A percentile compares a stretch with the other conserved stretches of the same genome.
These are phyloP conservation scores for Scelioninae gen. 1 DNA, from an alignment of 2,888 invertebrate genomes.

Conservation along the genomic window DNA sequence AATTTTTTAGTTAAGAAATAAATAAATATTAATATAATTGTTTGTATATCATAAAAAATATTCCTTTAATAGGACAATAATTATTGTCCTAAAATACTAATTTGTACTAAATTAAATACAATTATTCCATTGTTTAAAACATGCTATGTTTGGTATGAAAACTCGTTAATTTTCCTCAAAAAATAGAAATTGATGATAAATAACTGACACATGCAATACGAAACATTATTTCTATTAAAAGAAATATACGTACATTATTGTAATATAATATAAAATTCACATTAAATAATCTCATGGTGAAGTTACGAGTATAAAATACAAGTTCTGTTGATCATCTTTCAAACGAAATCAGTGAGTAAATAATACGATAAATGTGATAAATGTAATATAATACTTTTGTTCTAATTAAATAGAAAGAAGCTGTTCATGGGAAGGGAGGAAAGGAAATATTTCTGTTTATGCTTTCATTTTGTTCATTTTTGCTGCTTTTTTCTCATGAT, in stretches of 20 bases:
- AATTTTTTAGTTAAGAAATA: conserved; percentile 39
- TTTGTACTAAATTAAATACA: too few species aligned
- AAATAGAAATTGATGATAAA: conserved; percentile 20
- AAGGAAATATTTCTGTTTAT: conserved; percentile 41
- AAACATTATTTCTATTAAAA: conserved; percentile 75
- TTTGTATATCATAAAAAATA: neutral
- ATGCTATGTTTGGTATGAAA: neutral
- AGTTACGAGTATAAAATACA: conserved; percentile 75
- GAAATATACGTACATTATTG: conserved; percentile 73
- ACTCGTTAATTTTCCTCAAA: neutral
- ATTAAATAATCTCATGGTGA: conserved; percentile 73
- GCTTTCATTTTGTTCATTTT: conserved; percentile 13
- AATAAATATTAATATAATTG: conserved; percentile 16
- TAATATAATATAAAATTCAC: conserved; percentile 72
- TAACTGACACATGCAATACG: conserved; percentile 68
- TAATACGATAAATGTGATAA: conserved; percentile 44
- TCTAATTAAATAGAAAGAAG: conserved; percentile 51
- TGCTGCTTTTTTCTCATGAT: neutral
- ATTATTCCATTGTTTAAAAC: too few species aligned
- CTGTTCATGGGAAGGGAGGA: conserved; percentile 32
- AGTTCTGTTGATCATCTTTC: conserved; percentile 62
- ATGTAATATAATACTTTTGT: conserved; percentile 25
- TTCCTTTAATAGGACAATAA: neutral
- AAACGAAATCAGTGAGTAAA: conserved; percentile 35
- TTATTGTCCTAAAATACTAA: neutral